Conservation (phyloP, 1,140 invertebrate species). For the Uloborus diversus region DNA sequence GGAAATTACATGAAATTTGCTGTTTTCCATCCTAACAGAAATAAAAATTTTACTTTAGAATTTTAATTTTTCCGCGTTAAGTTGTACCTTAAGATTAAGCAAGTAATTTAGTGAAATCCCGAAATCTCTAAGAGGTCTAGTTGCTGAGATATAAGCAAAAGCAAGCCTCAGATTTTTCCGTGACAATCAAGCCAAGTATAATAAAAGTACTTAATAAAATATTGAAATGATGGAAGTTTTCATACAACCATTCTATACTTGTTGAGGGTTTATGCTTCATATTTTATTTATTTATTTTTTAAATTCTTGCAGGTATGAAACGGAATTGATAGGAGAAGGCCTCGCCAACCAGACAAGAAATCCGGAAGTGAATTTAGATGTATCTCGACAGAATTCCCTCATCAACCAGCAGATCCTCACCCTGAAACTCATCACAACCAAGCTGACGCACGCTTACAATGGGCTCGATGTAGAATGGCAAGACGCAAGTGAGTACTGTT, state of each 20-base stretch:
- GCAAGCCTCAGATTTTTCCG: too few relatives aligned
- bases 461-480: slow-evolving; percentile 88
- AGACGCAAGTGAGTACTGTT: slow-evolving; percentile 46
- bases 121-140: too few relatives aligned
- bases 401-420: slow-evolving; percentile 80
- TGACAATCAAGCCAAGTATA: too few relatives aligned
- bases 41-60: too few relatives aligned
- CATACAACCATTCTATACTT: background rate
- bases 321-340: slow-evolving; percentile 76
- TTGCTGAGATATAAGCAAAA: too few relatives aligned
- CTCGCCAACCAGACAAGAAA: slow-evolving; percentile 74
- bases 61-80: too few relatives aligned
- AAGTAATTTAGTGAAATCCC: too few relatives aligned
- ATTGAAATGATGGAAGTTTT: too few relatives aligned
- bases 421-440: slow-evolving; percentile 80
- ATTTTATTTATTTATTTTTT: background rate
- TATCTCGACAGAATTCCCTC: slow-evolving; percentile 66
- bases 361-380: slow-evolving; percentile 73
- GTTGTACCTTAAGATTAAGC: too few relatives aligned
- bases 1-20: too few relatives aligned
- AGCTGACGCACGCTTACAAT: slow-evolving; percentile 86
- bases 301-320: slow-evolving; percentile 72
- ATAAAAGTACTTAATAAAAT: too few relatives aligned
- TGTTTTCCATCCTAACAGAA: too few relatives aligned
- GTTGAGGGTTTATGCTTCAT: background rate